These are phyloP conservation scores for Nemoura dubitans DNA, from an alignment of 2,888 invertebrate genomes.

Conservation along the genomic window DNA sequence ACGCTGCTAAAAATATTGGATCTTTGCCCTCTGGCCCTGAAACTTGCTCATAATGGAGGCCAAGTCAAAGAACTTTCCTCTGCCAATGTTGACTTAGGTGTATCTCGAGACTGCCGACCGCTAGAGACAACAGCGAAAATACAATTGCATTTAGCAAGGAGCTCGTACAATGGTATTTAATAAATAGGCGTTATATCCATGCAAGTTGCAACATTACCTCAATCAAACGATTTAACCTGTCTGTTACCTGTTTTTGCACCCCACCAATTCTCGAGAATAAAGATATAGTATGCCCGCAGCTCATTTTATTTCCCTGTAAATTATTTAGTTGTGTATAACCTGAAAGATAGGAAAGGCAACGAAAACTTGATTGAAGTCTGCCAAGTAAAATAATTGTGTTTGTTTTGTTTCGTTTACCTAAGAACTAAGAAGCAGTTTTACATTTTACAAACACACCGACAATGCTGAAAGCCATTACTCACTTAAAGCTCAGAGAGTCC, in stretches of 20 bases:
- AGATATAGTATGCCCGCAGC: too few species aligned
- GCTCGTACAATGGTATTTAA: neutral
- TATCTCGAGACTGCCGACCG: neutral
- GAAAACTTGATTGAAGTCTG: too few species aligned
- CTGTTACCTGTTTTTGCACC: neutral
- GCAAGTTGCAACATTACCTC: neutral
- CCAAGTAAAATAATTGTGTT: too few species aligned
- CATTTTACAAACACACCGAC: too few species aligned
- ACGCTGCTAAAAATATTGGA: neutral
- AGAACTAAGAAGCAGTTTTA: too few species aligned
- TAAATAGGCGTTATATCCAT: neutral
- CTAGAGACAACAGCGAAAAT: neutral
- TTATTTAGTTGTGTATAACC: too few species aligned
- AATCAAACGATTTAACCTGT: neutral
- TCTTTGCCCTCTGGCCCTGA: constrained; percentile 7
- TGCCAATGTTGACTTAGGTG: neutral
- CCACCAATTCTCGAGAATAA: neutral
- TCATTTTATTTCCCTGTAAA: too few species aligned
- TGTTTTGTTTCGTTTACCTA: too few species aligned
- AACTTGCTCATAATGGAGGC: constrained; percentile 7
- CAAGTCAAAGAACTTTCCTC: constrained; percentile 12
- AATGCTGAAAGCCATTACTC: too few species aligned
- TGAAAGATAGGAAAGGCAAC: too few species aligned
- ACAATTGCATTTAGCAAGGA: neutral
- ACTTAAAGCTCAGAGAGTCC: too few species aligned